Conservation (phyloP, 1,140 invertebrate genomes). For the Mactra quadrangularis region DNA sequence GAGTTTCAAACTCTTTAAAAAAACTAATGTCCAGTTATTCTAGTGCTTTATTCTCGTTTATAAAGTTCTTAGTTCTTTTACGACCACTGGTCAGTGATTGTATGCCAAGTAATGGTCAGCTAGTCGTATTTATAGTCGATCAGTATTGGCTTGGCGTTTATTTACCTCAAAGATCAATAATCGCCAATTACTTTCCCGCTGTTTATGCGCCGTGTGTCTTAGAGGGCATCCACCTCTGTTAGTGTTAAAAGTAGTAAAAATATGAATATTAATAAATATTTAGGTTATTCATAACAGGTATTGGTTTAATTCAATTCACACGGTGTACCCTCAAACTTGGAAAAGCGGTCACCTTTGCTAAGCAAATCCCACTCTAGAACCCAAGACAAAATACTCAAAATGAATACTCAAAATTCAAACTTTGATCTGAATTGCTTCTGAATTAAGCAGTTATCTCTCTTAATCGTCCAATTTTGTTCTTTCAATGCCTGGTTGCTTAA, state of each 20-base stretch:
- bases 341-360: no score
- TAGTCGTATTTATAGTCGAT: background rate
- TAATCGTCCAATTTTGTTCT: no score
- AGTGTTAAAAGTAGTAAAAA: background rate
- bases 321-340: no score
- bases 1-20: background rate
- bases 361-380: no score
- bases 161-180: conserved; percentile 30
- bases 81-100: background rate
- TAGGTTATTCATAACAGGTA: no score
- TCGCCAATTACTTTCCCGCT: background rate
- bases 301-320: no score
- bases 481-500: no score
- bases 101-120: background rate
- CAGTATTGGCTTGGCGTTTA: background rate
- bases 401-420: no score
- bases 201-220: background rate
- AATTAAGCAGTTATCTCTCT: no score
- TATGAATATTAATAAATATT: conserved; percentile 4
- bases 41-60: background rate
- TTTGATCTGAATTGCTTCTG: no score
- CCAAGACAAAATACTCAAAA: no score
- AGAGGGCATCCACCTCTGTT: conserved; percentile 17
- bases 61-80: conserved; percentile 11
- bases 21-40: no score